phyloP scores from a whole-genome alignment of 1,140 invertebrate genomes.

The Drosophila sucinea region DNA sequence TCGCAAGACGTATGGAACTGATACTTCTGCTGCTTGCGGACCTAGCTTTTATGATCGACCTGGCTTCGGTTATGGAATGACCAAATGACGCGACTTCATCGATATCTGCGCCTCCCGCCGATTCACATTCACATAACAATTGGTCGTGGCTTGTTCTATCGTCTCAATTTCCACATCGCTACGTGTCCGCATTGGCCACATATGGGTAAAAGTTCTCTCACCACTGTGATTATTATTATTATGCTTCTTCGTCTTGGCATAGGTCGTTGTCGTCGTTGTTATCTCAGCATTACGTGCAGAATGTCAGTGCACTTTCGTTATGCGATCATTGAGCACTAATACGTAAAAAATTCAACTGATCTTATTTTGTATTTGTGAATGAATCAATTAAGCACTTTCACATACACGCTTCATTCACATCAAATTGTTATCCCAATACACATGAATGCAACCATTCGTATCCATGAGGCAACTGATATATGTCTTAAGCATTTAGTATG shows the following conservation, averaged over 20 bases:
- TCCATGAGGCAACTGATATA: no score
- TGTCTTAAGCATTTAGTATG: no score
- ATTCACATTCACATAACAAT: slow-evolving; percentile 15
- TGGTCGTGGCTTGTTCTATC: slow-evolving; percentile 7
- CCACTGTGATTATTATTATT: not conserved
- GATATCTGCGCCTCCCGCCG: slow-evolving; percentile 6
- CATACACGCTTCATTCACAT: not conserved
- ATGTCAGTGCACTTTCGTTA: not conserved
- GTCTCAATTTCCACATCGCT: slow-evolving; percentile 7
- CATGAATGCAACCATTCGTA: no score
- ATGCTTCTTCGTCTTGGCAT: not conserved
- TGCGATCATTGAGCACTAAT: no score
- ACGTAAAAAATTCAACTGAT: slow-evolving; percentile 6
- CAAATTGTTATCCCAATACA: no score
- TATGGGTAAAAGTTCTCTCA: no score
- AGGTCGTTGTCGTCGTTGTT: not conserved
- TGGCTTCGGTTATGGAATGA: not conserved
- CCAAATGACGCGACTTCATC: not conserved
- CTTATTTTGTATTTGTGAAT: not conserved
- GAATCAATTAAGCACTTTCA: not conserved
- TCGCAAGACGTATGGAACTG: slow-evolving; percentile 36
- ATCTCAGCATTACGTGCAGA: not conserved
- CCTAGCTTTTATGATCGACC: slow-evolving; percentile 13
- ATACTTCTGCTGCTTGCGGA: slow-evolving; percentile 21
- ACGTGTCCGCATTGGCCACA: not conserved